phyloP scores from a whole-genome alignment of 2,113 vertebrate species.

The Hirundichthys speculiger region DNA sequence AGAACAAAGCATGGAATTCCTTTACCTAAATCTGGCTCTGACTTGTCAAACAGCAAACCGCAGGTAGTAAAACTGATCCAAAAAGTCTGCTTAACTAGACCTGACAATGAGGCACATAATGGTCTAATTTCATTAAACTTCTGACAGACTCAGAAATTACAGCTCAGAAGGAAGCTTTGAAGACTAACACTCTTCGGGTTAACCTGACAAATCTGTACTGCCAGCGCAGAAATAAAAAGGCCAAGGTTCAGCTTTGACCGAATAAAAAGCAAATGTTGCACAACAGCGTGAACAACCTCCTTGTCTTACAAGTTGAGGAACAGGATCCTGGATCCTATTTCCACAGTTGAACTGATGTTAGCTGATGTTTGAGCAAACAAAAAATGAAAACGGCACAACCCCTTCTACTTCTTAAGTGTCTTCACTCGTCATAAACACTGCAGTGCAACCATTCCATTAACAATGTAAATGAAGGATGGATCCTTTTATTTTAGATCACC shows the following conservation, averaged over 20 bases:
- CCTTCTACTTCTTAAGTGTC: too few relatives aligned
- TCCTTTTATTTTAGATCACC: too few relatives aligned
- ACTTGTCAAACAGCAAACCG: slow-evolving; percentile 12
- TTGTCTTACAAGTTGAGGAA: not conserved
- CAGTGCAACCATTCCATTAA: not conserved
- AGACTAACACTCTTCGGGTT: slow-evolving; percentile 4
- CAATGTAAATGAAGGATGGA: not conserved
- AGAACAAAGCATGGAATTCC: not conserved
- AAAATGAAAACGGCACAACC: too few relatives aligned
- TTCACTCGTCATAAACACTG: not conserved
- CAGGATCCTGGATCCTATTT: slow-evolving; percentile 45
- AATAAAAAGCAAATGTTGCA: slow-evolving; percentile 9
- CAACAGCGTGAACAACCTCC: not conserved
- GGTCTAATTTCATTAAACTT: slow-evolving; percentile 12
- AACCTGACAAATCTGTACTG: not conserved
- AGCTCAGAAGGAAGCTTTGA: not conserved
- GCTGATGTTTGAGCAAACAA: not conserved
- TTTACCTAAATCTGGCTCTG: not conserved
- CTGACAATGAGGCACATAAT: slow-evolving; percentile 18
- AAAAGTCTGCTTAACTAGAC: slow-evolving; percentile 33
- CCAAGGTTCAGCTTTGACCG: not conserved
- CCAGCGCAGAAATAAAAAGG: not conserved
- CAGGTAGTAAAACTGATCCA: not conserved
- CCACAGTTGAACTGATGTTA: not conserved
- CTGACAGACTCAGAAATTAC: slow-evolving; percentile 14